Evolutionary conservation across 2,113 vertebrate genomes (phyloP).

Genomic region (Pipra filicauda): DNA sequence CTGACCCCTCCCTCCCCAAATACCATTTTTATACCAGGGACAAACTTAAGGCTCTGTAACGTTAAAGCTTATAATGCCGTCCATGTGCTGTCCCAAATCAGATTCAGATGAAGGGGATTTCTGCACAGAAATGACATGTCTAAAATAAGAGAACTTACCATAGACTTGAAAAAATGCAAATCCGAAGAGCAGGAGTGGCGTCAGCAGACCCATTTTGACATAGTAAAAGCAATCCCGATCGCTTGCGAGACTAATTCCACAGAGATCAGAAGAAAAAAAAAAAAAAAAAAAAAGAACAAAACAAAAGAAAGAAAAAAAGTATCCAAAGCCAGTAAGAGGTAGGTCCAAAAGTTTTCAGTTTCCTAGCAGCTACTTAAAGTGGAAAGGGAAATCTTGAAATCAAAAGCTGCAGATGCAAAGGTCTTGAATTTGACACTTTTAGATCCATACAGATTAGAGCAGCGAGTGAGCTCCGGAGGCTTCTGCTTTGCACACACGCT

Average conservation of each 20-base stretch:
- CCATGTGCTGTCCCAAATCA: slow-evolving; percentile 52
- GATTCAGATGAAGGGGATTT: slow-evolving; percentile 23
- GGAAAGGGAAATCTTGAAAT: slow-evolving; percentile 30
- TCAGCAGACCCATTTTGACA: slow-evolving; percentile 95
- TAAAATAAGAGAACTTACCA: slow-evolving; percentile 83
- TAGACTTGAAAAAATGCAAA: slow-evolving; percentile 86
- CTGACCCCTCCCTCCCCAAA: neutral
- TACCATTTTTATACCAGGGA: slow-evolving; percentile 11
- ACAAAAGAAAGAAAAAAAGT: slow-evolving; percentile 45
- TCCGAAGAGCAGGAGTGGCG: slow-evolving; percentile 89
- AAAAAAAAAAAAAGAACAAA: neutral
- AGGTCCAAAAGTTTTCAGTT: slow-evolving; percentile 80
- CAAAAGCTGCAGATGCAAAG: slow-evolving; percentile 41
- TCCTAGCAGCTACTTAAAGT: slow-evolving; percentile 67
- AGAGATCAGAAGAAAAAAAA: slow-evolving; percentile 15
- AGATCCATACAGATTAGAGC: slow-evolving; percentile 64
- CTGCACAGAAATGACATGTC: slow-evolving; percentile 6
- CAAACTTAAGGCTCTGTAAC: slow-evolving; percentile 11
- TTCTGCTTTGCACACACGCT: slow-evolving; percentile 58
- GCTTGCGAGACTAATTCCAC: slow-evolving; percentile 80
- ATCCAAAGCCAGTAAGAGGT: slow-evolving; percentile 75
- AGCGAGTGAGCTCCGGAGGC: slow-evolving; percentile 43
- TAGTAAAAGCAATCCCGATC: slow-evolving; percentile 88
- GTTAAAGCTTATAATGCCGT: slow-evolving; percentile 37
- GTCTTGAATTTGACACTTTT: slow-evolving; percentile 59